Evolutionary conservation across 1,140 invertebrate genomes (phyloP).

Genomic region (Lanistes nyassanus): DNA sequence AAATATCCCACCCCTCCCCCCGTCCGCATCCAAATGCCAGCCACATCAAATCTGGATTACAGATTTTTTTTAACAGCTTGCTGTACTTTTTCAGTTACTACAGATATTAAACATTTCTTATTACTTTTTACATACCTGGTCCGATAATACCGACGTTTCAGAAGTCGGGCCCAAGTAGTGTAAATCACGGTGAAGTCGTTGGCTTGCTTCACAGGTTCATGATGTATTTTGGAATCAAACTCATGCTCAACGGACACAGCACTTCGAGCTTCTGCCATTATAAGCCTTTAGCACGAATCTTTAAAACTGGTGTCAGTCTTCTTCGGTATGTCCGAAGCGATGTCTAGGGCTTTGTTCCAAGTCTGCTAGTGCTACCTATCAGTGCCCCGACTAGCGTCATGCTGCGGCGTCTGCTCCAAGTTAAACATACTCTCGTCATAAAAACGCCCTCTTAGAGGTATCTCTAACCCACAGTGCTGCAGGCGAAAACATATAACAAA

Average conservation of each 20-base stretch:
- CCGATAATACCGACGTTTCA: slow-evolving; percentile 17
- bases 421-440: slow-evolving; percentile 15
- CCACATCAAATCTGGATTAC: not conserved
- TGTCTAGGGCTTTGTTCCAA: too few relatives aligned
- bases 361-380: not conserved
- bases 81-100: not conserved
- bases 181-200: not conserved
- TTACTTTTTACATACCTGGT: slow-evolving; percentile 10
- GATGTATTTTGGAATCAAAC: not conserved
- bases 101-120: not conserved
- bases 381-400: not conserved
- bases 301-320: too few relatives aligned
- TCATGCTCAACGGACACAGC: not conserved
- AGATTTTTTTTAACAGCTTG: too few relatives aligned
- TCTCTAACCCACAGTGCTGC: slow-evolving; percentile 17
- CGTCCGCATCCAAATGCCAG: not conserved
- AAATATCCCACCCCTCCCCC: not conserved
- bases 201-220: not conserved
- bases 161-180: slow-evolving; percentile 16
- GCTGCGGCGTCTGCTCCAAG: slow-evolving; percentile 1
- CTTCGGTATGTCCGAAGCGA: too few relatives aligned
- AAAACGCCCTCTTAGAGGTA: slow-evolving; percentile 10
- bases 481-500: not conserved
- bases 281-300: not conserved
- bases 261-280: slow-evolving; percentile 19